Base-by-base conservation (phyloP, 1,140 invertebrate species). In the Nasonia vitripennis region DNA sequence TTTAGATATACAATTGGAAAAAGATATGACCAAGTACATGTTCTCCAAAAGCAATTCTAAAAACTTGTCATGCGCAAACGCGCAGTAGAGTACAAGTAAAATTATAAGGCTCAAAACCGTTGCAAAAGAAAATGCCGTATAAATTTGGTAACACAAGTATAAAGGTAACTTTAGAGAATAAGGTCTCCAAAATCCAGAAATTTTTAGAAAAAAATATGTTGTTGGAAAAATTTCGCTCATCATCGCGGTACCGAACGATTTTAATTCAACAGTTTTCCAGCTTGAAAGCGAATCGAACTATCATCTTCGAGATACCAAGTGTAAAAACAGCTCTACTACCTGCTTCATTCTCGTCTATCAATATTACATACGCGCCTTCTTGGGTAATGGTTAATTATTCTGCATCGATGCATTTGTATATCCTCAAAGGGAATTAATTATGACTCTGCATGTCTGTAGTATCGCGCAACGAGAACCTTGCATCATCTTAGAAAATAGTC, bases 171-270 rank as follows among this genome's bases (percentile, higher is more conserved):
- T 45, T 4, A 77, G 7, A 20, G 74, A 41, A 5, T 20, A 12
- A 77, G 74, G 74, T 37, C 9, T 17, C 37, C 37, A 41, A 77
- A 77, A 77, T 37, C 74, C 74, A 45, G 74, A 37, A 41, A 77
- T 12, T 77, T 45, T 77, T 23, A 77, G n/a, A 3, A 77, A 14
- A 14, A 37, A 37, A n/a, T 4, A 20, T 20, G 74, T 14, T 14
- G 14, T 12, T 14, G 74, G 34, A 77, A 77, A 77, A 17, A 77
- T 45, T 37, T 77, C n/a, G 14, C 37, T 14, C n/a, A 73, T 3
- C 31, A 77, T 41, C 37, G 9, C 41, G 10, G 10, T 45, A 45
- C 41, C 6, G 9, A 45, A 45, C 41, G 9, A 7, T 45, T 45
- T 45, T 37, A 37, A 37, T 37, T 37, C 34, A 11, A 45, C 41